Conservation (phyloP, 2,113 vertebrate genomes). For the Prunella fulvescens region DNA sequence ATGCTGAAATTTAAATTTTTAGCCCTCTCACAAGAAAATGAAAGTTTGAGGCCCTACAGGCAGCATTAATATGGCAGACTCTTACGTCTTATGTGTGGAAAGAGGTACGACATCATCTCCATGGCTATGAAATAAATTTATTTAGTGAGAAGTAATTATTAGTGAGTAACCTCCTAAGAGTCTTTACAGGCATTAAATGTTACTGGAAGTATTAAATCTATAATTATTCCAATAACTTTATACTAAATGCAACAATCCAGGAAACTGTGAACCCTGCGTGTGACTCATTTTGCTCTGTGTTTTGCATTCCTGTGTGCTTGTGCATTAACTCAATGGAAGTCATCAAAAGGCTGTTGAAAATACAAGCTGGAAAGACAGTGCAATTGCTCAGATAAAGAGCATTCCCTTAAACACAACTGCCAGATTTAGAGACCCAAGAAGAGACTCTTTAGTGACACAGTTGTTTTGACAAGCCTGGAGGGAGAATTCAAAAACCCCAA, state of each 20-base stretch:
- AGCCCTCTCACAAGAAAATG: not conserved
- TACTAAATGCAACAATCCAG: not conserved
- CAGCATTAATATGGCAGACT: not conserved
- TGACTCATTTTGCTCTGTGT: not conserved
- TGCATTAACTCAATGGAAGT: not conserved
- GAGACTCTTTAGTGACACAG: not conserved
- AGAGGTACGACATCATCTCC: not conserved
- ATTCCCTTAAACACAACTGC: not conserved
- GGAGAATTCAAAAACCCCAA: not conserved
- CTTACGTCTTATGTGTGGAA: not conserved
- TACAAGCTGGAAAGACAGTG: not conserved
- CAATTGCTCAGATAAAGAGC: not conserved
- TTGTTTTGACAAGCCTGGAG: not conserved
- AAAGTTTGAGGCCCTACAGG: not conserved
- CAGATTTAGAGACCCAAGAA: not conserved
- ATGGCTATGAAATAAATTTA: not conserved
- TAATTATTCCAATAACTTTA: conserved; percentile 14
- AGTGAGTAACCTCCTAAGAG: not conserved
- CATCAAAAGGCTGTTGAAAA: not conserved
- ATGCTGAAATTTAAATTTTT: not conserved
- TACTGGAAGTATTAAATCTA: not conserved
- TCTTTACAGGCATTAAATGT: not conserved
- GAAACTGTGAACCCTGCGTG: not conserved
- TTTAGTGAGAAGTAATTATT: not conserved
- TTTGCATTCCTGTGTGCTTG: not conserved